These are phyloP conservation scores for Tapirus terrestris DNA, from an alignment of 2,113 vertebrate genomes.

Conservation along the genomic window DNA sequence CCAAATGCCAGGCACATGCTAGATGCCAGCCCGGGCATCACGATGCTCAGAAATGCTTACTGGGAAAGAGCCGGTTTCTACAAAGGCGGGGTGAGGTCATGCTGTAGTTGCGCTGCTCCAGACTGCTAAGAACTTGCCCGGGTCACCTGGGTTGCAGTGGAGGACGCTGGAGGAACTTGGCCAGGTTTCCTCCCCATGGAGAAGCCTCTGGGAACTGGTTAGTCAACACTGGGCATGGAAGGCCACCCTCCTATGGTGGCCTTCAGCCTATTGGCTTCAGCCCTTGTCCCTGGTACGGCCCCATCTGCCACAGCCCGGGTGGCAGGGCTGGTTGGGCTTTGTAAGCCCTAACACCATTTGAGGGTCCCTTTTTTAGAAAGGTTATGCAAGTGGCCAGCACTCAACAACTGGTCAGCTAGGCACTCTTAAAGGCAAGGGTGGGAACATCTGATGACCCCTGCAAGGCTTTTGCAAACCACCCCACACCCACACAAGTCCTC, in stretches of 20 bases:
- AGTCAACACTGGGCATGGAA: background rate
- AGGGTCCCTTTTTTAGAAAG: background rate
- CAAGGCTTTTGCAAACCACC: background rate
- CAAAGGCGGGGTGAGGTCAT: background rate
- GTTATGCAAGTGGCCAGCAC: background rate
- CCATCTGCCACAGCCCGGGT: background rate
- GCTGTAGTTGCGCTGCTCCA: background rate
- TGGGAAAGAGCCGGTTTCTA: background rate
- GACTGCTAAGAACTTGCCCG: background rate
- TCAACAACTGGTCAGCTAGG: background rate
- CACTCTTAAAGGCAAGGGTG: background rate
- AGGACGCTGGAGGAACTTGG: background rate
- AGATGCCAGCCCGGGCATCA: background rate
- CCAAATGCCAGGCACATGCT: too few relatives aligned
- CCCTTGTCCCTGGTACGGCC: accelerated
- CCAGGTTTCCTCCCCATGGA: background rate
- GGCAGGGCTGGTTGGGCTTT: background rate
- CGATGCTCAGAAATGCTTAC: background rate
- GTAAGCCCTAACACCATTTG: background rate
- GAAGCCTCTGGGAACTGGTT: background rate
- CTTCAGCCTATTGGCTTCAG: background rate
- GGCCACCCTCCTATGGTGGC: background rate
- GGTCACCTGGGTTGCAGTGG: background rate
- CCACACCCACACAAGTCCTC: background rate
- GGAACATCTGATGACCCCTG: accelerated